Base-by-base conservation (phyloP, 2,888 invertebrate genomes). In the Leptinotarsa haldemani region DNA sequence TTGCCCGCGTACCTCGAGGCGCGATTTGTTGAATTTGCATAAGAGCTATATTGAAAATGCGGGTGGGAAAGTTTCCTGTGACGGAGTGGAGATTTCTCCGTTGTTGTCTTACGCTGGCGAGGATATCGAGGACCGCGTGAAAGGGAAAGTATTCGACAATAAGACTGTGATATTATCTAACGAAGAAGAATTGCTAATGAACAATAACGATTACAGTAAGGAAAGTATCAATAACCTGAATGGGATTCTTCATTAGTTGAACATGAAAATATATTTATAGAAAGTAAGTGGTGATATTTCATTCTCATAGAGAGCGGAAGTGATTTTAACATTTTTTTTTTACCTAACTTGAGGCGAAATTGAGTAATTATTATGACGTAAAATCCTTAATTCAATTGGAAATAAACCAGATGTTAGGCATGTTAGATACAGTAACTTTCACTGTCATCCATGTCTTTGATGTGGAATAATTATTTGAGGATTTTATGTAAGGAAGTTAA, bases 41-140 rank as follows among this genome's bases (percentile, higher is more conserved):
- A 92, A 92, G 80, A 92, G 92, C 77, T 97, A 94, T 85, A 90
- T 98, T 4, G 89, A 93, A 80, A 89, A 92, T 73, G 95, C 97
- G 1, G 97, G 97, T 1, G 98, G 96, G 0, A 88, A 89, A 53
- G 91, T 96, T 16, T 90, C 90, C 48, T 88, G 90, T 48, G 88
- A 90, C 47, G 91, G 93, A 75, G 93, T 95, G 80, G 99, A 99
- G 89, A 94, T 99, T 74, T 97, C 97, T 13, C 97, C 98, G 0
- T 88, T 97, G 4, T 87, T 97, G 3, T 96, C 97, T 0, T 98
- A 97, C 80, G 93, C 93, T 61, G 98, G 98, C 2, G 98, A 99
- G 89, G 93, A 94, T 84, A 89, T 98, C 73, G 89, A 91, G 69
- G 47, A 70, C 15, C 79, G 77, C 74, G 83, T 84, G 20, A 80